phyloP scores from a whole-genome alignment of 2,797 vertebrate species.

The Gallinago stenura region DNA sequence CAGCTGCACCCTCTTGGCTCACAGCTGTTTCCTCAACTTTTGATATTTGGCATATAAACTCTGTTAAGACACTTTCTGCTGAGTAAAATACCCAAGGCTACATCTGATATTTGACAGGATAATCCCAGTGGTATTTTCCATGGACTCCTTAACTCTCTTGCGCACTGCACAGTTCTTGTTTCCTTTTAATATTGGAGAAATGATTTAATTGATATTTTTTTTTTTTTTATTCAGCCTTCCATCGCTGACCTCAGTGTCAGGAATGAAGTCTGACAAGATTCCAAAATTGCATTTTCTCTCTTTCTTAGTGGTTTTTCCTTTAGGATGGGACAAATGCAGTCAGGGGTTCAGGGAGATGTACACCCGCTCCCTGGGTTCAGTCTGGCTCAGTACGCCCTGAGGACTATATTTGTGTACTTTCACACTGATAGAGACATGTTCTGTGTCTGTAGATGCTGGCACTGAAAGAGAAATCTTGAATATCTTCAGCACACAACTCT shows the following conservation, averaged over 20 bases:
- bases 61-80: conserved; percentile 23
- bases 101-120: conserved; percentile 53
- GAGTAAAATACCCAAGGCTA: conserved; percentile 36
- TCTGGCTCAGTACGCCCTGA: background rate
- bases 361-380: background rate
- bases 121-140: conserved; percentile 41
- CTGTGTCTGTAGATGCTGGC: background rate
- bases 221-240: conserved; percentile 37
- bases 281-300: background rate
- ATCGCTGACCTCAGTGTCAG: conserved; percentile 12
- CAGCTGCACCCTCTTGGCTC: background rate
- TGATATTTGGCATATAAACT: conserved; percentile 1
- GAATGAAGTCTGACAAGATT: background rate
- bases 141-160: background rate
- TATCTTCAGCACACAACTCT: background rate
- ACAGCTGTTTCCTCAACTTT: conserved; percentile 22
- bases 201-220: conserved; percentile 5
- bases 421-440: background rate
- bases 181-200: background rate
- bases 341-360: background rate
- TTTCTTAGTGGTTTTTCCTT: background rate
- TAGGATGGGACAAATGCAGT: background rate
- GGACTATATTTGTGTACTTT: background rate
- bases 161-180: background rate
- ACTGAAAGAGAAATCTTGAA: background rate